Conservation (phyloP, 2,888 invertebrate genomes). For the Brenthis daphne region DNA sequence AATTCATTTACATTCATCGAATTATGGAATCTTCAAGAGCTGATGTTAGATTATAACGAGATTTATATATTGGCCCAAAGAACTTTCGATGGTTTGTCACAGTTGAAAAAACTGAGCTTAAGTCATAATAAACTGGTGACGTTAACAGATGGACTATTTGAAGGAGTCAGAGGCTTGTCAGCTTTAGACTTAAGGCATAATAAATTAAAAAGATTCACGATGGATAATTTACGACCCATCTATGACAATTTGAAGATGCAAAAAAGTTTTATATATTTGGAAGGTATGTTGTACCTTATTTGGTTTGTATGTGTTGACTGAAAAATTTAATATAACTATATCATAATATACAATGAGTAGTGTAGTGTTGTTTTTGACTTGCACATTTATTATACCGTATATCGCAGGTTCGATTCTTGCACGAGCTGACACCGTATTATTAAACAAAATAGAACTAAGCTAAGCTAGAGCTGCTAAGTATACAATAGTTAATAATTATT, state of each 20-base stretch:
- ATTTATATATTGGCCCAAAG: slow-evolving; percentile 88
- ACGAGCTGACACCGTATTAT: too few relatives aligned
- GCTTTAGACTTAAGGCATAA: slow-evolving; percentile 90
- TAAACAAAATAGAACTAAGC: too few relatives aligned
- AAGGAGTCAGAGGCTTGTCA: slow-evolving; percentile 86
- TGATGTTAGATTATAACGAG: slow-evolving; percentile 87
- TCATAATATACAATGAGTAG: too few relatives aligned
- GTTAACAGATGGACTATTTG: slow-evolving; percentile 86
- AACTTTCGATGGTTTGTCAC: slow-evolving; percentile 89
- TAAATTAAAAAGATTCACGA: slow-evolving; percentile 87
- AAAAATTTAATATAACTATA: not conserved
- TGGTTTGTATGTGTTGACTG: not conserved
- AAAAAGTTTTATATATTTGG: slow-evolving; percentile 87
- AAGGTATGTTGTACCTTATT: slow-evolving; percentile 82
- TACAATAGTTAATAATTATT: too few relatives aligned
- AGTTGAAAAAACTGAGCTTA: slow-evolving; percentile 86
- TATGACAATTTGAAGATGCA: slow-evolving; percentile 88
- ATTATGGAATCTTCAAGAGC: slow-evolving; percentile 86
- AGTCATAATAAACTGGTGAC: slow-evolving; percentile 88
- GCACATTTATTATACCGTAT: too few relatives aligned
- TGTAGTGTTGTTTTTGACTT: too few relatives aligned
- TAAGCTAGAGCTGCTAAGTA: too few relatives aligned
- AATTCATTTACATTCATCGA: slow-evolving; percentile 91
- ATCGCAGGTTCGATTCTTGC: too few relatives aligned
- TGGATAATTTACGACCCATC: slow-evolving; percentile 88